A percentile compares a stretch with the other conserved stretches of the same genome.
Evolutionary conservation across 2,113 vertebrate species (phyloP).

Genomic region (Chionis minor): DNA sequence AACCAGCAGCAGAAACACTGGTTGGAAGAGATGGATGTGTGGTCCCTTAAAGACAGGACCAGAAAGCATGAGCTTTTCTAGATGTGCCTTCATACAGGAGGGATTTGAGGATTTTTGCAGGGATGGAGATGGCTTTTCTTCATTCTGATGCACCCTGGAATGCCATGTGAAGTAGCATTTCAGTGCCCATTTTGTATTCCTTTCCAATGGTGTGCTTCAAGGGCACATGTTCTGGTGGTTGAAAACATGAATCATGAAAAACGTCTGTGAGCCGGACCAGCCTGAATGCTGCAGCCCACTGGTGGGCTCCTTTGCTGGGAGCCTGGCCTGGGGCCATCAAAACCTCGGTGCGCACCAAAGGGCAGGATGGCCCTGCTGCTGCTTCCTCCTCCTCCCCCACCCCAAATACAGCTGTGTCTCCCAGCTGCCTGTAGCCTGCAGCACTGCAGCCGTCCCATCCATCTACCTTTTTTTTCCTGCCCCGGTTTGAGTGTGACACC

Average conservation of each 20-base stretch:
- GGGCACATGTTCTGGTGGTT: not conserved
- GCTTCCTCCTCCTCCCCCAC: not conserved
- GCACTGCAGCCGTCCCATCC: not conserved
- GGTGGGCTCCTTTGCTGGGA: not conserved
- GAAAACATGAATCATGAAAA: not conserved
- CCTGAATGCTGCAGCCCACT: not conserved
- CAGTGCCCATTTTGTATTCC: not conserved
- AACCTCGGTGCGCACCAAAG: not conserved
- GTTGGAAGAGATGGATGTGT: not conserved
- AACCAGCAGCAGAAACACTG: not conserved
- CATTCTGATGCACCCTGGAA: not conserved
- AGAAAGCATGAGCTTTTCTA: not conserved
- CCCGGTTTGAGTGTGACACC: not conserved
- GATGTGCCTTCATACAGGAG: not conserved
- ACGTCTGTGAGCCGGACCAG: accelerated
- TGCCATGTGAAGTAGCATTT: not conserved
- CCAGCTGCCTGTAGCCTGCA: not conserved
- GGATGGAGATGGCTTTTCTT: not conserved
- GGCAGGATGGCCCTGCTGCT: not conserved
- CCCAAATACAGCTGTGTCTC: not conserved
- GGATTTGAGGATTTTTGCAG: not conserved
- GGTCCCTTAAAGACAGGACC: not conserved
- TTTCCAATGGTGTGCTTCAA: not conserved
- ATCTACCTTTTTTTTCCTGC: not conserved
- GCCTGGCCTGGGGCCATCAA: not conserved